Evolutionary conservation across 2,797 vertebrate genomes (phyloP), one percentile per base, ranked within the genome.

Genomic region (Gallinago nigripennis): DNA sequence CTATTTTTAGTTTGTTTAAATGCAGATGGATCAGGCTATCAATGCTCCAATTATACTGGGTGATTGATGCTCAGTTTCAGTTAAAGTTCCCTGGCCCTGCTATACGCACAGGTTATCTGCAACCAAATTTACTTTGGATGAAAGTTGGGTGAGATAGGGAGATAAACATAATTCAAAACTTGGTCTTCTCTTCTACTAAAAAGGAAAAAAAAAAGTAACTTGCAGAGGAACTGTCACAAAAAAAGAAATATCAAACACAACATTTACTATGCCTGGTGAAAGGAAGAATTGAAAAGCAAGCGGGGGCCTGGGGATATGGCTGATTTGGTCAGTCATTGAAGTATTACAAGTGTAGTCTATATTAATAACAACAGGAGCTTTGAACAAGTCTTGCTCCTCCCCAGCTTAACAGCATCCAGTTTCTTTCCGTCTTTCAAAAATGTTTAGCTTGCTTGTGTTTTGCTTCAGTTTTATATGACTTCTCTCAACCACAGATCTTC

Each of bases 1-100:
- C 60, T 87, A 87, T 89, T 94, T 92, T 92, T 88, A 68, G 39
- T 43, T 92, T 77, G 31, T 65, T 86, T 80, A 85, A 79, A 43
- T 80, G 28, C 33, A 82, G 43, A 60, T 64, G 30, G 30, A 85
- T 93, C 64, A 77, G 50, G 33, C 21, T 46, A 57, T 56, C 46
- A 64, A n/a, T 84, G 24, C 16, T 86, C 60, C 86, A 41, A 80
- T 82, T 89, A 76, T 60, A 80, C 35, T 41, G 68, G 15, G 21
- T 81, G 75, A 63, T 39, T 84, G 31, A 46, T 39, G 48, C 4
- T 53, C 4, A 64, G 16, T 88, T 86, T 91, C 54, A 77, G 8
- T 46, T 72, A 43, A 82, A 72, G 17, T 28, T 80, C 54, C 19
- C 31, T 56, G 30, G 33, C 24, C 37, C 31, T 85, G 35, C n/a